Conservation (phyloP, 1,140 invertebrate genomes). For the Centruroides sculpturatus region DNA sequence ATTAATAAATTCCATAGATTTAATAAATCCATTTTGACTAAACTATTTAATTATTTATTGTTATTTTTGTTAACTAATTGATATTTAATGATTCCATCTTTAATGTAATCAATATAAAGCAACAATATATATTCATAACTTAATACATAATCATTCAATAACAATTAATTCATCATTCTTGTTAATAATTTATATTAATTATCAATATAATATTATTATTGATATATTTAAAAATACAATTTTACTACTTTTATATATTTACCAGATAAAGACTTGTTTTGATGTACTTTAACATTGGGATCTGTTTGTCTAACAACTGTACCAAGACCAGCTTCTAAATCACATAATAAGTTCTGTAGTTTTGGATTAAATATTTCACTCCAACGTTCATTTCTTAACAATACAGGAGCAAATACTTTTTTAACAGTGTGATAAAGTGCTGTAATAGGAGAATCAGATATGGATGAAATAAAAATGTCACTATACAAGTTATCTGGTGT, state of each 20-base stretch:
- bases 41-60: too few relatives aligned
- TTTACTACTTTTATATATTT: neutral
- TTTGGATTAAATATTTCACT: conserved; percentile 36
- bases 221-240: neutral
- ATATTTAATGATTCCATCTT: too few relatives aligned
- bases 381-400: conserved; percentile 37
- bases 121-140: too few relatives aligned
- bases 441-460: conserved; percentile 39
- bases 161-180: too few relatives aligned
- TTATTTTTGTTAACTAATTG: too few relatives aligned
- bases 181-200: too few relatives aligned
- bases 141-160: too few relatives aligned
- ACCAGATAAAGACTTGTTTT: neutral
- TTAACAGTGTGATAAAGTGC: conserved; percentile 39
- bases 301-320: conserved; percentile 29
- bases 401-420: conserved; percentile 31
- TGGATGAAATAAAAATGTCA: conserved; percentile 38
- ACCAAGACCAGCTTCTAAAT: conserved; percentile 36
- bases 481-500: conserved; percentile 37
- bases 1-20: too few relatives aligned
- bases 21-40: too few relatives aligned
- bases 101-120: too few relatives aligned
- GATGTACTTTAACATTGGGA: conserved; percentile 14
- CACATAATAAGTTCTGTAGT: conserved; percentile 34
- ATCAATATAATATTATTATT: neutral